Conservation (phyloP, 2,888 invertebrate genomes). For the Drosophila flavopinicola region DNA sequence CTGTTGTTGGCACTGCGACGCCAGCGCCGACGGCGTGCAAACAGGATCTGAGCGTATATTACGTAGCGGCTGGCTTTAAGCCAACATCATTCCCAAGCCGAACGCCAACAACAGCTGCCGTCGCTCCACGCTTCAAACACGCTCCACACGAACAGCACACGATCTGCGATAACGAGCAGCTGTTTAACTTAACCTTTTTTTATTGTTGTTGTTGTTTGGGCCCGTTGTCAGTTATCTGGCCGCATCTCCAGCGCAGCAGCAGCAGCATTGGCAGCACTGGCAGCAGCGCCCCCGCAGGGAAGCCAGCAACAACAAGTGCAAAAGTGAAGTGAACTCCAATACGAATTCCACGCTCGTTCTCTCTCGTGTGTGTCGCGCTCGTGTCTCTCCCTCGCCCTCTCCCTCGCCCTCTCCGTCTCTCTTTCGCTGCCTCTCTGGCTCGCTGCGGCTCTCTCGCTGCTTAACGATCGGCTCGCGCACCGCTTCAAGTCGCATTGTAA, state of each 20-base stretch:
- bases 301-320: slow-evolving; percentile 55
- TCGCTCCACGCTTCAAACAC: slow-evolving; percentile 34
- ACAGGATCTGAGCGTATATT: slow-evolving; percentile 82
- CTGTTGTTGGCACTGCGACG: slow-evolving; percentile 12
- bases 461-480: slow-evolving; percentile 47
- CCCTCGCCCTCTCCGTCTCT: too few species aligned
- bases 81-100: slow-evolving; percentile 81
- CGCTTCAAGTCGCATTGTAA: slow-evolving; percentile 63
- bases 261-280: slow-evolving; percentile 24
- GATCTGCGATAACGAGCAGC: slow-evolving; percentile 58
- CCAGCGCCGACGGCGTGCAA: slow-evolving; percentile 70
- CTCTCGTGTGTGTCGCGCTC: slow-evolving; percentile 25
- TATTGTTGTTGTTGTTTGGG: slow-evolving; percentile 30
- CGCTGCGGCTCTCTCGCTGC: too few species aligned
- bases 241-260: slow-evolving; percentile 45
- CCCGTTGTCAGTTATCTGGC: slow-evolving; percentile 57
- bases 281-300: slow-evolving; percentile 28
- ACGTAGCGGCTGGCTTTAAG: slow-evolving; percentile 81
- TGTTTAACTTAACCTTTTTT: slow-evolving; percentile 15
- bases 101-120: slow-evolving; percentile 66
- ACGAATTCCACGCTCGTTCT: slow-evolving; percentile 26
- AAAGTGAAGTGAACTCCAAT: slow-evolving; percentile 75
- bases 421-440: too few species aligned
- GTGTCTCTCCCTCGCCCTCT: too few species aligned
- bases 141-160: slow-evolving; percentile 33